These are phyloP conservation scores for Malthinus flaveolus DNA, from an alignment of 2,888 invertebrate species.

Conservation along the genomic window DNA sequence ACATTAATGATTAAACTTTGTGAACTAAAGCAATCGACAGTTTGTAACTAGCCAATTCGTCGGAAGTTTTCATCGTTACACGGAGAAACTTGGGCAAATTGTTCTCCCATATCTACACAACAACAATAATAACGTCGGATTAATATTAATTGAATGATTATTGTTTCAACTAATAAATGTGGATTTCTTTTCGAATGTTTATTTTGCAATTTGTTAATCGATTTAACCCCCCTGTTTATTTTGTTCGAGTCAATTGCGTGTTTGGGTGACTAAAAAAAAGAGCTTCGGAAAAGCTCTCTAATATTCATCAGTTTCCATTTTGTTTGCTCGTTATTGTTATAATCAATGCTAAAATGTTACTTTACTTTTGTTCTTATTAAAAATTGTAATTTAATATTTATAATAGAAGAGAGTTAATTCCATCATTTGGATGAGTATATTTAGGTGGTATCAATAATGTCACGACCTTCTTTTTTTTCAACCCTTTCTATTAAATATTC, in stretches of 20 bases:
- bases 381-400: no score
- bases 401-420: no score
- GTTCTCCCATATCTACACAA: not conserved
- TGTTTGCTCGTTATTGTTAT: no score
- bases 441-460: no score
- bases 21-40: constrained; percentile 4
- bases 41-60: constrained; percentile 3
- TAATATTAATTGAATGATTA: not conserved
- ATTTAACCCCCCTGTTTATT: not conserved
- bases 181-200: not conserved
- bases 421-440: no score
- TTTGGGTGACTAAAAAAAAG: not conserved
- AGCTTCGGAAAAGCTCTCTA: constrained; percentile 1
- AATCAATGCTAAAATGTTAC: no score
- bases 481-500: no score
- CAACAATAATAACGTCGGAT: no score
- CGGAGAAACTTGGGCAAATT: not conserved
- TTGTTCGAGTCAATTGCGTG: not conserved
- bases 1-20: constrained; percentile 5
- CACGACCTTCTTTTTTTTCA: no score
- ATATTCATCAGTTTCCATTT: not conserved
- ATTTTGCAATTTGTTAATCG: constrained; percentile 1
- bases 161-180: not conserved
- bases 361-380: no score
- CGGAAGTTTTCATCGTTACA: constrained; percentile 3